Conservation (phyloP, 2,113 vertebrate species). For the Rallus limicola region DNA sequence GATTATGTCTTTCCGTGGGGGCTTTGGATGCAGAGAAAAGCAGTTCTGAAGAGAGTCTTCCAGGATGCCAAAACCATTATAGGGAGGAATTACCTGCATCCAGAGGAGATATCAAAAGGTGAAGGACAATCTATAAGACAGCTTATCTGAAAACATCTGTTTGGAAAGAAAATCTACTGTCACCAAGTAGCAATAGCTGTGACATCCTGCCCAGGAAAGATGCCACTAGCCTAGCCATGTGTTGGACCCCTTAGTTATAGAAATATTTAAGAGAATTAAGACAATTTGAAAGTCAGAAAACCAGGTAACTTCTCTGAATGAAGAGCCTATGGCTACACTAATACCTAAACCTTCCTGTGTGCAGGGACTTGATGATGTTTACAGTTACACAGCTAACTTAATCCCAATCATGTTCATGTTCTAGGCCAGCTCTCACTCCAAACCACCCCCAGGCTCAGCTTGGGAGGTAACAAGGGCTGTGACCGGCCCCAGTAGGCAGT, state of each 20-base stretch:
- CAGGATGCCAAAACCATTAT: slow-evolving; percentile 90
- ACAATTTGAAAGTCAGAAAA: neutral
- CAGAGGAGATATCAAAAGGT: neutral
- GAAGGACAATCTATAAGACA: neutral
- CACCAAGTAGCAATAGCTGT: neutral
- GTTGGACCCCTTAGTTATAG: neutral
- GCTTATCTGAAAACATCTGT: neutral
- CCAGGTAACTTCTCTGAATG: neutral
- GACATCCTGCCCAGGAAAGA: neutral
- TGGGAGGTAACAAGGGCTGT: neutral
- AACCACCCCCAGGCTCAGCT: neutral
- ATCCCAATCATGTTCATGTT: no score
- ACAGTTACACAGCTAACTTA: neutral
- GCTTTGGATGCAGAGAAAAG: slow-evolving; percentile 84
- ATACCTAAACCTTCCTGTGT: neutral
- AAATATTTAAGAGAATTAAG: neutral
- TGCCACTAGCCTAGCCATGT: neutral
- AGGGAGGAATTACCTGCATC: slow-evolving; percentile 86
- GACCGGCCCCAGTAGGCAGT: neutral
- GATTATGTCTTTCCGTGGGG: slow-evolving; percentile 82
- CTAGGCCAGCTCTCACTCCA: neutral
- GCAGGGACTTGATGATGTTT: neutral
- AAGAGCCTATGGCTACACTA: neutral
- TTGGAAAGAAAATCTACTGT: neutral
- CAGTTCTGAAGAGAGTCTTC: slow-evolving; percentile 95